Base-by-base conservation (phyloP, 1,140 invertebrate species). In the Diorhabda carinulata region DNA sequence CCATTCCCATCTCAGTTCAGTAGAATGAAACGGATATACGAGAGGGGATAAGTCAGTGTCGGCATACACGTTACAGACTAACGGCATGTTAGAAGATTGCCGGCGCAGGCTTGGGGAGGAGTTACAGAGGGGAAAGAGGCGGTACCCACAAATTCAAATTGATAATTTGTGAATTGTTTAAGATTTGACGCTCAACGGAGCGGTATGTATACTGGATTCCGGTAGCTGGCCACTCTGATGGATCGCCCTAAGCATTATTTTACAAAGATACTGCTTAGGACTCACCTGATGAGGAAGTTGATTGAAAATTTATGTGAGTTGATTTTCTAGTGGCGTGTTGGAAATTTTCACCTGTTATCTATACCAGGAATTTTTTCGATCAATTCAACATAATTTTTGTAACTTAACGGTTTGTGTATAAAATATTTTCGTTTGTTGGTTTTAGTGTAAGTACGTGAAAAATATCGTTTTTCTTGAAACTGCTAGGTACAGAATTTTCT, bases 81-180 rank as follows among this genome's bases (percentile, higher is more conserved):
- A 64, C 71, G 67, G 76, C 75, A 75, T 79, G 70, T 75, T 71
- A 68, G 68, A 68, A 56, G 60, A 61, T 44, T 59, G 59, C 60
- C 57, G 71, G 78, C 77, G 78, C 78, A 80, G 68, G 78, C 76
- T 74, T 76, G 71, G 76, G 78, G 78, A 67, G 78, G 76, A 74
- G 74, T 75, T 71, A 70, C 68, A 56, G 66, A 73, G 70, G 70
- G 69, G 62, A 69, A 61, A 68, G 71, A 72, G 74, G 73, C 78
- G 75, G 76, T 68, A 72, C 72, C 64, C 66, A 70, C 71, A 73
- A 68, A 75, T 77, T 76, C 73, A 79, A 79, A 79, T 79, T 79
- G 77, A 79, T 79, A 79, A 79, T 79, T 79, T 79, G 77, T 77
- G 77, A 78, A 79, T 79, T 79, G 78, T 79, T 79, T 79, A 79